phyloP scores from a whole-genome alignment of 1,140 invertebrate genomes.

The Gonioctena quinquepunctata region DNA sequence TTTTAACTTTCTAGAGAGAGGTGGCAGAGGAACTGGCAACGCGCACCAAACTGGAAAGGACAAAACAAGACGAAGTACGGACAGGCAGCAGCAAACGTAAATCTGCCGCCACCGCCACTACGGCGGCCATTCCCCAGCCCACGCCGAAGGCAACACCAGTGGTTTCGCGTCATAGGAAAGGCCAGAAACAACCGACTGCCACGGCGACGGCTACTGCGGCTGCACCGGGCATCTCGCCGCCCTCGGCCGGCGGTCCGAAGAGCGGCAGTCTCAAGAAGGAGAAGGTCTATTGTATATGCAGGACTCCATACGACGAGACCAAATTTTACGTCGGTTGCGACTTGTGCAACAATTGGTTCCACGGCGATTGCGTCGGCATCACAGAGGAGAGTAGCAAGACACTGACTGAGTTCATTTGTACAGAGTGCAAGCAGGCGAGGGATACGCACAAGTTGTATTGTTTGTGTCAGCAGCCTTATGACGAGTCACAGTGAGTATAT shows the following conservation, averaged over 20 bases:
- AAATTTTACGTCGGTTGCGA: conserved; percentile 99
- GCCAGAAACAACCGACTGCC: conserved; percentile 43
- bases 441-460: conserved; percentile 94
- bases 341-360: conserved; percentile 97
- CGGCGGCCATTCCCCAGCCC: conserved; percentile 55
- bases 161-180: conserved; percentile 33
- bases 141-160: conserved; percentile 27
- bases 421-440: conserved; percentile 81
- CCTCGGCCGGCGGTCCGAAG: conserved; percentile 36
- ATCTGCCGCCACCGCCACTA: conserved; percentile 58
- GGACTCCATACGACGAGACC: conserved; percentile 92
- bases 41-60: conserved; percentile 70
- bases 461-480: conserved; percentile 93
- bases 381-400: conserved; percentile 91
- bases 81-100: conserved; percentile 63
- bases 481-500: conserved; percentile 92
- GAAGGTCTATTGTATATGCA: conserved; percentile 85
- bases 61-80: conserved; percentile 72
- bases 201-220: conserved; percentile 42
- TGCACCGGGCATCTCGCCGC: conserved; percentile 41
- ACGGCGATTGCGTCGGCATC: conserved; percentile 94
- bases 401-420: conserved; percentile 87
- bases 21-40: conserved; percentile 68
- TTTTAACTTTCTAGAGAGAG: conserved; percentile 63
- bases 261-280: conserved; percentile 22